phyloP scores from a whole-genome alignment of 2,113 vertebrate species.

The Hemiscyllium ocellatum region DNA sequence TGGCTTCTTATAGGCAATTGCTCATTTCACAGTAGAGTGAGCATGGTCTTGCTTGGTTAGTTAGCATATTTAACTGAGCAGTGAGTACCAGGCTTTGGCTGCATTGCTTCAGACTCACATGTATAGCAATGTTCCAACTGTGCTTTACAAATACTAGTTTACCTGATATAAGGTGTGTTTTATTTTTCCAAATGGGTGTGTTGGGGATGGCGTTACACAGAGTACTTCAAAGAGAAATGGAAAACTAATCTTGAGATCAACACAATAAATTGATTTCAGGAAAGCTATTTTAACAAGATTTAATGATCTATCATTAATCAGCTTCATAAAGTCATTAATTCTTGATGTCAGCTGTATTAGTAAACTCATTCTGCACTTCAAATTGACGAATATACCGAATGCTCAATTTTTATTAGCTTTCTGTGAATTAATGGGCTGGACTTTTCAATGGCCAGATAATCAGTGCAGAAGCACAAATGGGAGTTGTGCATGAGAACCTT shows the following conservation, averaged over 20 bases:
- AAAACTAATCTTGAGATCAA: not conserved
- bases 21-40: constrained; percentile 16
- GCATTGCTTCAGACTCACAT: not conserved
- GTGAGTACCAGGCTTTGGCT: not conserved
- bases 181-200: not conserved
- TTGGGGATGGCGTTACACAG: not conserved
- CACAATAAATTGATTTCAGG: constrained; percentile 13
- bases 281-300: not conserved
- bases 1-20: not conserved
- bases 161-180: not conserved
- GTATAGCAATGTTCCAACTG: not conserved
- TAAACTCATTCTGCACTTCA: not conserved
- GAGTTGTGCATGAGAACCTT: too few species aligned
- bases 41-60: not conserved
- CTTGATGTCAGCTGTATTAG: not conserved
- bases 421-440: not conserved
- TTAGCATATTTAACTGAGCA: constrained; percentile 1
- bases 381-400: not conserved
- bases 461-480: too few species aligned
- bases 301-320: not conserved
- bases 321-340: not conserved
- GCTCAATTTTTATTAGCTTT: not conserved
- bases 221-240: not conserved
- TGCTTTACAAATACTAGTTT: not conserved
- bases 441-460: too few species aligned